Percentiles rank a stretch among this genome's conserved stretches.
Conservation (phyloP, 2,888 invertebrate genomes). For the Plebejus melissa region DNA sequence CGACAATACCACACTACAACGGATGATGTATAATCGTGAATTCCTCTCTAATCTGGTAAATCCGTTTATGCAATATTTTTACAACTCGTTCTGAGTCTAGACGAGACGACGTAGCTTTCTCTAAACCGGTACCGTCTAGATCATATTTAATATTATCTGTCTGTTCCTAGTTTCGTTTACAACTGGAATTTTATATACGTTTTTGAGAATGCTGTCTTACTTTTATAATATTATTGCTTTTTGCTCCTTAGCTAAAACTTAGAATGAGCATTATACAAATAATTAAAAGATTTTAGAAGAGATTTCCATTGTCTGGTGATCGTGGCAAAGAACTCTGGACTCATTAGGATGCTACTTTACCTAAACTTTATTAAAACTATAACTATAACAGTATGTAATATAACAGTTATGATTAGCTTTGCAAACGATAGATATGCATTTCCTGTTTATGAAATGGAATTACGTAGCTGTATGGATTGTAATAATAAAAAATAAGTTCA, state of each 20-base stretch:
- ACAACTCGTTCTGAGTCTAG: constrained; percentile 7
- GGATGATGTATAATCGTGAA: not conserved
- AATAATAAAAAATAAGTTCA: no score
- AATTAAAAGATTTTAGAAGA: no score
- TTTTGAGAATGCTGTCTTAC: not conserved
- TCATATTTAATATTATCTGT: constrained; percentile 3
- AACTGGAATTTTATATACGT: not conserved
- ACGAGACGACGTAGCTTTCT: constrained; percentile 6
- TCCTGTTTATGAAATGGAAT: not conserved
- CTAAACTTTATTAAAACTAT: not conserved
- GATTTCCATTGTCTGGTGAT: no score
- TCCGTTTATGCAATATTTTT: constrained; percentile 12
- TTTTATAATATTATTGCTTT: no score
- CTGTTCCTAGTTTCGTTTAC: not conserved
- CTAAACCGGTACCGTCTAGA: constrained; percentile 18
- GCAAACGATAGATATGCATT: not conserved
- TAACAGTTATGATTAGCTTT: not conserved
- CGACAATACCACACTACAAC: not conserved
- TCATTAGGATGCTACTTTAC: no score
- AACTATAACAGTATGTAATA: not conserved
- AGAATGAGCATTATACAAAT: no score
- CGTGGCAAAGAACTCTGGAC: no score
- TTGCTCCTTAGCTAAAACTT: no score
- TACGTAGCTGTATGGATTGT: no score
- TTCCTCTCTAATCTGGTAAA: not conserved